Base-by-base conservation (phyloP, 2,113 vertebrate genomes). In the Petrocephalus zakoni region DNA sequence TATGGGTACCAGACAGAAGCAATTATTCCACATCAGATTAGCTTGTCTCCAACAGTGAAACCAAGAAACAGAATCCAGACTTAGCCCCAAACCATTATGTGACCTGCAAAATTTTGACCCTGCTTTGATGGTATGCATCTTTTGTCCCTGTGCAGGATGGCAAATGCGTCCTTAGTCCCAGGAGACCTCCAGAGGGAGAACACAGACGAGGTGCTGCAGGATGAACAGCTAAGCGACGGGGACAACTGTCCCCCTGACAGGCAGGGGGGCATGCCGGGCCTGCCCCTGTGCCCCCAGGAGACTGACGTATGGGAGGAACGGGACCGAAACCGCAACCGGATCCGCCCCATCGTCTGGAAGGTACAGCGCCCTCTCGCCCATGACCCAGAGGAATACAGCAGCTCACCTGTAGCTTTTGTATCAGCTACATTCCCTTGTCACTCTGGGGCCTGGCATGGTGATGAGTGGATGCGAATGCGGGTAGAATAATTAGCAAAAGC, bases 241-340 rank as follows among this genome's bases (percentile, higher is more conserved):
- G 98, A 99, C 89, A 97, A 97, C 88, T 94, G 96, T 17, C 96
- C 94, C 78, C 98, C 96, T 1, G 98, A 97, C 49, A 92, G 92
- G 34, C 89, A 96, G 56, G 95, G 95, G 3, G 97, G 96, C 37
- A 97, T 97, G 85, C 96, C 96, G 2, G 94, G 95, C 42, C 96
- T 96, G 88, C 95, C 93, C 0, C 95, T 95, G 87, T 96, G 95
- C 91, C 94, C 95, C 91, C 98, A 97, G 92, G 98, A 98, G 94
- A 95, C 96, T 68, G 98, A 99, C 34, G 97, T 98, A 88, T 99
- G 98, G 98, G 98, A 99, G 94, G 98, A 99, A 93, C 96, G 98
- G 94, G 98, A 99, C 93, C 96, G 96, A 72, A 99, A 99, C 92
- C 96, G 97, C 17, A 99, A 99, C 91, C 97, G 96, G 90, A 96